Evolutionary conservation across 2,113 vertebrate species (phyloP).

Genomic region (Rhagologus leucostigma): DNA sequence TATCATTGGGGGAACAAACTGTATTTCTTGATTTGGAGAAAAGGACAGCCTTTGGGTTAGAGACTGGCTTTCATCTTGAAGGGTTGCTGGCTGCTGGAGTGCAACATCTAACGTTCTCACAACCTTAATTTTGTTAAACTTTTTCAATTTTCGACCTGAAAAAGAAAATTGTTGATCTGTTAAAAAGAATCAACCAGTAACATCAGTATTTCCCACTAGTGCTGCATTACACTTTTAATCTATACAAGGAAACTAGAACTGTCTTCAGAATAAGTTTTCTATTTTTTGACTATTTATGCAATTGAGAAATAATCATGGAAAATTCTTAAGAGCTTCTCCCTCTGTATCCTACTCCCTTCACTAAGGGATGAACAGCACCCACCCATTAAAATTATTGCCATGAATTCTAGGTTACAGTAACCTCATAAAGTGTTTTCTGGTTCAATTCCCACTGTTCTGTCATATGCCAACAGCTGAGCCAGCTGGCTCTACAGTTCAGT

Average conservation of each 20-base stretch:
- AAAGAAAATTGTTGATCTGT: neutral
- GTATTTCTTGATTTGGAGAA: conserved; percentile 81
- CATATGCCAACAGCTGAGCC: neutral
- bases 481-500: conserved; percentile 1
- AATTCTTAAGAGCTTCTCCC: conserved; percentile 14
- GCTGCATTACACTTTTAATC: neutral
- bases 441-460: conserved; percentile 22
- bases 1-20: conserved; percentile 83
- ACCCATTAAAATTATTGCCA: conserved; percentile 21
- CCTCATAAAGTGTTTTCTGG: conserved; percentile 37
- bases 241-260: neutral
- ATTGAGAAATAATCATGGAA: conserved; percentile 10
- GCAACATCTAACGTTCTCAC: conserved; percentile 80
- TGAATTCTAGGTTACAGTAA: conserved; percentile 57
- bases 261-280: neutral
- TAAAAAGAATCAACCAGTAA: neutral
- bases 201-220: neutral
- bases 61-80: conserved; percentile 76
- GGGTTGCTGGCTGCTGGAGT: conserved; percentile 77
- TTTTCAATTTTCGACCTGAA: conserved; percentile 93
- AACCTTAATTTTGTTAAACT: conserved; percentile 87
- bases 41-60: conserved; percentile 78
- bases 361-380: neutral
- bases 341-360: neutral
- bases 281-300: neutral